Percentiles rank a stretch among this genome's conserved stretches.
These are phyloP conservation scores for Odontophorus gujanensis DNA, from an alignment of 2,113 vertebrate genomes.

Conservation along the genomic window DNA sequence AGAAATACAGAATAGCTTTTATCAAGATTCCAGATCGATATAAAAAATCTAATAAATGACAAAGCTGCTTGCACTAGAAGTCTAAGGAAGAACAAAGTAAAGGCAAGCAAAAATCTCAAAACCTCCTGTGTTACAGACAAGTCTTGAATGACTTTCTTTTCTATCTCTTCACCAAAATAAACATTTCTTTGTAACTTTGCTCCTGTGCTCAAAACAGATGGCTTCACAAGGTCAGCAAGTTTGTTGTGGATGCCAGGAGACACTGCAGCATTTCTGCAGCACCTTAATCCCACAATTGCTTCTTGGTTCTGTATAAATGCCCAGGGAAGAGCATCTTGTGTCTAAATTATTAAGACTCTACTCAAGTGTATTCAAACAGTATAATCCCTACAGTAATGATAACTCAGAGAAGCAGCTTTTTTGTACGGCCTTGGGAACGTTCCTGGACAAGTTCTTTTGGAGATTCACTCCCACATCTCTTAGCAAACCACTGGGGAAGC, in stretches of 20 bases:
- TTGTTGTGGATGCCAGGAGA: not conserved
- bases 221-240: not conserved
- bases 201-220: not conserved
- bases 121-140: not conserved
- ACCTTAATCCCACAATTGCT: not conserved
- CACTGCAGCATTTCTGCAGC: not conserved
- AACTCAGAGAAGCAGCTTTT: not conserved
- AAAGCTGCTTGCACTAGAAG: not conserved
- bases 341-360: not conserved
- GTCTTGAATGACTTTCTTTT: not conserved
- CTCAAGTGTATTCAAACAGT: not conserved
- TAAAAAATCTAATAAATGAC: not conserved
- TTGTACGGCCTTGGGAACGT: not conserved
- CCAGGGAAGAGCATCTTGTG: not conserved
- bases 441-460: not conserved
- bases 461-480: not conserved
- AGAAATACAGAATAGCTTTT: not conserved
- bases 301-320: not conserved
- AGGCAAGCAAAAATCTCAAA: fast-evolving
- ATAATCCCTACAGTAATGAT: not conserved
- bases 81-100: not conserved
- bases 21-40: not conserved
- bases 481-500: not conserved
- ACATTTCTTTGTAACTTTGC: not conserved
- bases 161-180: not conserved